Evolutionary conservation across 2,113 vertebrate species (phyloP).

Genomic region (Elaphurus davidianus): DNA sequence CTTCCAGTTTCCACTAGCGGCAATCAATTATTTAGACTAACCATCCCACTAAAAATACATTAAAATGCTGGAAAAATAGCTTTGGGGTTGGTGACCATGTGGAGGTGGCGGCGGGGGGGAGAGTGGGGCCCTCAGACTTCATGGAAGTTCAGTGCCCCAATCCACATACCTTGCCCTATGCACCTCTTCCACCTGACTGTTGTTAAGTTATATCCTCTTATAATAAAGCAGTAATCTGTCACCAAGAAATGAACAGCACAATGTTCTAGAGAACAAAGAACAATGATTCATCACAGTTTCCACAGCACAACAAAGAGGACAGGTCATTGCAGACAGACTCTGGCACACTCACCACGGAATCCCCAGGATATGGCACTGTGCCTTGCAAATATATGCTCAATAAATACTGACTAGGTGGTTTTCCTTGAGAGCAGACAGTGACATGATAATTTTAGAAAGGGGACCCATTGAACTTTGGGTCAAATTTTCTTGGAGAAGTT

Average conservation of each 20-base stretch:
- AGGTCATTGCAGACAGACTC: neutral
- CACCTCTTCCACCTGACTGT: neutral
- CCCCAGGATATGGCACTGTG: neutral
- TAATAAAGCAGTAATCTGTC: neutral
- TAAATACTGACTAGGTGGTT: neutral
- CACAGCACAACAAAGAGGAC: neutral
- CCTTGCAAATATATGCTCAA: neutral
- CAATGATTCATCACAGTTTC: neutral
- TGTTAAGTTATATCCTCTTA: neutral
- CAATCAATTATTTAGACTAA: neutral
- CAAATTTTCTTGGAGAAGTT: constrained; percentile 1
- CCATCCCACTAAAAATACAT: neutral
- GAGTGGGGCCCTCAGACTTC: neutral
- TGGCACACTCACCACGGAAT: neutral
- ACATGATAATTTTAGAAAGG: neutral
- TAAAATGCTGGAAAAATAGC: neutral
- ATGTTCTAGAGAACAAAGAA: neutral
- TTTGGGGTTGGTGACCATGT: neutral
- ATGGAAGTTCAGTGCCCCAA: neutral
- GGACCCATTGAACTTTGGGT: neutral
- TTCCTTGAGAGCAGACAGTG: neutral
- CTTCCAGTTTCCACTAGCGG: neutral
- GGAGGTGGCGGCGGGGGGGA: fast-evolving
- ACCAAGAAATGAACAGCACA: neutral
- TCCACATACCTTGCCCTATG: neutral